Evolutionary conservation across 2,797 vertebrate genomes (phyloP).

Genomic region (Malacoctenus gilli): DNA sequence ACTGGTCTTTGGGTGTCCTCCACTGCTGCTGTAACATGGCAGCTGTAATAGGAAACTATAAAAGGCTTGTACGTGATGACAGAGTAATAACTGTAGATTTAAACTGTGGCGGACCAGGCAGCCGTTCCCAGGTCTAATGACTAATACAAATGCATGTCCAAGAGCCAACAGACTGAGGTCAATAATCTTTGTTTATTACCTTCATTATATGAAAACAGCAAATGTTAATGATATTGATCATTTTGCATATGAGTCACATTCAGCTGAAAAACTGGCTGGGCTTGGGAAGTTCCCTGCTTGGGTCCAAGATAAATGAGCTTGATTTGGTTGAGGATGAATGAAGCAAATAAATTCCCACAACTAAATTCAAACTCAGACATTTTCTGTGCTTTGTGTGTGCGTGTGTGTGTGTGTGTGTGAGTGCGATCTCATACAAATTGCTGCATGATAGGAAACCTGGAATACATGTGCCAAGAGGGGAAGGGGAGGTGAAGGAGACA

Average conservation of each 20-base stretch:
- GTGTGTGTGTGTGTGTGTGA: too few species aligned
- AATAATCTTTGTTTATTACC: constrained; percentile 72
- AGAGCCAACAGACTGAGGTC: constrained; percentile 60
- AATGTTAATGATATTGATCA: constrained; percentile 66
- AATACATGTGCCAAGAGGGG: constrained; percentile 18
- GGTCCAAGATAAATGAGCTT: too few species aligned
- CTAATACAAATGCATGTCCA: constrained; percentile 67
- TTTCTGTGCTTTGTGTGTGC: too few species aligned
- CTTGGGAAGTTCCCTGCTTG: constrained; percentile 42
- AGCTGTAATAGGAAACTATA: constrained; percentile 68
- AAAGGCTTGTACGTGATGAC: constrained; percentile 66
- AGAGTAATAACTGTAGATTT: constrained; percentile 77
- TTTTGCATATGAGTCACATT: constrained; percentile 43
- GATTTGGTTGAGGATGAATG: constrained; percentile 47
- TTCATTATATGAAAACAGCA: constrained; percentile 66
- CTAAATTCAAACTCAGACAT: constrained; percentile 53
- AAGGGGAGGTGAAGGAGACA: constrained; percentile 18
- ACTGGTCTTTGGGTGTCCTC: constrained; percentile 48
- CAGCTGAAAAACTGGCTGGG: constrained; percentile 32
- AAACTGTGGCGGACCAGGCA: constrained; percentile 58
- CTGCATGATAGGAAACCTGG: constrained; percentile 34
- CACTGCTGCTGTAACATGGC: constrained; percentile 52
- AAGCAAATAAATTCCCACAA: constrained; percentile 48
- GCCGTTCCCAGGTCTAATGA: constrained; percentile 48
- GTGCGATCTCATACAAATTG: too few species aligned